Evolutionary conservation across 2,888 invertebrate species (phyloP), one percentile per base, ranked within the genome.

Genomic region (Napeogenes inachia): DNA sequence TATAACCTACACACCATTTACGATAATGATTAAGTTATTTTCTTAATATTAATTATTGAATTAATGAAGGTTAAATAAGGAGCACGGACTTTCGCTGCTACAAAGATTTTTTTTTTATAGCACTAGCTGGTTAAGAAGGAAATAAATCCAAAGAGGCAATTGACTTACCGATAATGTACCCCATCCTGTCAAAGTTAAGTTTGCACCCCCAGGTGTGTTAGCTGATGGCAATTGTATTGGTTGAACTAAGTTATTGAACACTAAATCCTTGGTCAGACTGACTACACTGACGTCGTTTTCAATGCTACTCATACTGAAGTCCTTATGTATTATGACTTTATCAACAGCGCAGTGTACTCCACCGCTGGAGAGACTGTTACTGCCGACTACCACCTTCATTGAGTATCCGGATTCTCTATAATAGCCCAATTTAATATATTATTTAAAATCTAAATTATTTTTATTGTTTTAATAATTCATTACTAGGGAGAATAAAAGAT

Each of bases 201-300:
- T 74, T 3, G 77, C 81, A 21, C 82, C 84, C 2, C 68, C 80
- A 0, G 70, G 78, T 8, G 87, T 85, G 56, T 90, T 70, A 1
- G 66, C 61, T 0, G 74, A 75, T 4, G 89, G 85, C 8, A 89
- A 69, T 1, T 65, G 67, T 32, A 91, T 84, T 0, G 89, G 80
- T 64, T 84, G 82, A 1, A 90, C 82, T 2, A 62, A 70, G 2
- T 77, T 76, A 53, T 63, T 78, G 67, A 88, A 87, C 66, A 64
- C 63, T 6, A 92, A 89, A 2, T 77, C 71, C 0, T 57, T 54
- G 1, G 69, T 58, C 0, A 89, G 74, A 63, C 76, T 81, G n/a
- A 92, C 70, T 0, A 92, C 75, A 67, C 89, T 91, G 65, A 92
- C 79, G 73, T 92, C 92, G 66, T 92, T 89, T 0, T 10, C 65